A percentile compares a stretch with the other conserved stretches of the same genome.
These are phyloP conservation scores for Malurus elegans DNA, from an alignment of 2,113 vertebrate genomes.

Conservation along the genomic window DNA sequence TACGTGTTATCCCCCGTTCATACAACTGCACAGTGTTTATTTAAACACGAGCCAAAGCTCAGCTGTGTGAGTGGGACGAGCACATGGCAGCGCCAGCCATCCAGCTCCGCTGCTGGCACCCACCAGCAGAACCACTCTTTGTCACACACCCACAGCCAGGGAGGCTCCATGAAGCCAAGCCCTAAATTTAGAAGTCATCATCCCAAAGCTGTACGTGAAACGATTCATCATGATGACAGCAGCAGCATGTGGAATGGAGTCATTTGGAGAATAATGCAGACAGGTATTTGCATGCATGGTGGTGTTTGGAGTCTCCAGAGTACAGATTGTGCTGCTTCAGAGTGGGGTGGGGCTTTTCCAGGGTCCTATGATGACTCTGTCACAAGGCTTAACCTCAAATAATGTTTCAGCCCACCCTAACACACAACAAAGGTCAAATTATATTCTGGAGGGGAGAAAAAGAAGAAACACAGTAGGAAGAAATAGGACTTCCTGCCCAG, in stretches of 20 bases:
- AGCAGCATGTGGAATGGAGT: background rate
- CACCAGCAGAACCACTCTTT: background rate
- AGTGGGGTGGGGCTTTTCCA: background rate
- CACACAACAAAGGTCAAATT: background rate
- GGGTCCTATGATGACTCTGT: background rate
- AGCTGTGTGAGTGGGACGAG: background rate
- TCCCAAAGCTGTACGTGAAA: background rate
- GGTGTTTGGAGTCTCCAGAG: background rate
- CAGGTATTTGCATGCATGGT: background rate
- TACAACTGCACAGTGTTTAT: background rate
- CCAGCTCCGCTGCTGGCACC: background rate
- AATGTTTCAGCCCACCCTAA: background rate
- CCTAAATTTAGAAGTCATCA: background rate
- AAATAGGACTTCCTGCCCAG: background rate
- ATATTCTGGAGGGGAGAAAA: background rate
- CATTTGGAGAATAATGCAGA: background rate
- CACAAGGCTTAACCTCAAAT: background rate
- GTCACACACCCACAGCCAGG: background rate
- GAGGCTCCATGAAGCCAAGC: background rate
- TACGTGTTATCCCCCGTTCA: background rate
- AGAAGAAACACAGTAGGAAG: background rate
- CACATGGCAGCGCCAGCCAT: background rate
- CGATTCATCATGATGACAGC: background rate
- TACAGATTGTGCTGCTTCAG: rapidly evolving
- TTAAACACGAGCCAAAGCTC: background rate